Evolutionary conservation across 2,113 vertebrate species (phyloP).

Genomic region (Thamnaconus septentrionalis): DNA sequence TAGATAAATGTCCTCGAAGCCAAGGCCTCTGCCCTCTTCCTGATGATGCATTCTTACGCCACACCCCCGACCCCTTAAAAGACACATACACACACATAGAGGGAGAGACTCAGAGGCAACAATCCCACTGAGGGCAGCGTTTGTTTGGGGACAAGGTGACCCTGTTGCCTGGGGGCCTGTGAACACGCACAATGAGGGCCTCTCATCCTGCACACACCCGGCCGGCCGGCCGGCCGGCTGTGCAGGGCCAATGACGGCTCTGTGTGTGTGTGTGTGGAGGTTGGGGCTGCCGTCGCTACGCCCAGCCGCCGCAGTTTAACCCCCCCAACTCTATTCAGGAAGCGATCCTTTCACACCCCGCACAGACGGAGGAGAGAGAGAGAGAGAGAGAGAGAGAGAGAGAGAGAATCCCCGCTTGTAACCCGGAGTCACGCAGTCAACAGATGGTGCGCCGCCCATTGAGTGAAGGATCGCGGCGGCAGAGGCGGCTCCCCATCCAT

Average conservation of each 20-base stretch:
- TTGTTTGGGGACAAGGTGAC: slow-evolving; percentile 80
- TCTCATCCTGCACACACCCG: slow-evolving; percentile 74
- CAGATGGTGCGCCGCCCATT: slow-evolving; percentile 76
- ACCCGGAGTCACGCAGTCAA: slow-evolving; percentile 75
- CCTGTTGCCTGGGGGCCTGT: slow-evolving; percentile 78
- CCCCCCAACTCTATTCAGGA: slow-evolving; percentile 60
- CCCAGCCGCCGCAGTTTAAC: slow-evolving; percentile 55
- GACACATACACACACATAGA: slow-evolving; percentile 36
- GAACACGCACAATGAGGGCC: slow-evolving; percentile 78
- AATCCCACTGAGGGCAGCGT: slow-evolving; percentile 71
- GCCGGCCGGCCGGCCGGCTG: slow-evolving; percentile 72
- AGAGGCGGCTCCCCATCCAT: slow-evolving; percentile 71
- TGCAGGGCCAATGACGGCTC: slow-evolving; percentile 49
- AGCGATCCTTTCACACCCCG: slow-evolving; percentile 66
- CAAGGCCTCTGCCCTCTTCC: slow-evolving; percentile 71
- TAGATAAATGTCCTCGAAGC: slow-evolving; percentile 76
- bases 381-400: slow-evolving; percentile 1
- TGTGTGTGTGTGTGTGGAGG: slow-evolving; percentile 35
- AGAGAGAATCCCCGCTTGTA: slow-evolving; percentile 63
- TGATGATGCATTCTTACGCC: slow-evolving; percentile 68
- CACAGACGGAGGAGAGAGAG: slow-evolving; percentile 58
- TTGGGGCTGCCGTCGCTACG: slow-evolving; percentile 56
- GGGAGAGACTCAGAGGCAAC: slow-evolving; percentile 59
- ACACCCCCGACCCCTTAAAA: slow-evolving; percentile 7
- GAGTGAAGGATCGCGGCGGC: slow-evolving; percentile 70